phyloP scores from a whole-genome alignment of 2,113 vertebrate species.

The Serinus canaria region DNA sequence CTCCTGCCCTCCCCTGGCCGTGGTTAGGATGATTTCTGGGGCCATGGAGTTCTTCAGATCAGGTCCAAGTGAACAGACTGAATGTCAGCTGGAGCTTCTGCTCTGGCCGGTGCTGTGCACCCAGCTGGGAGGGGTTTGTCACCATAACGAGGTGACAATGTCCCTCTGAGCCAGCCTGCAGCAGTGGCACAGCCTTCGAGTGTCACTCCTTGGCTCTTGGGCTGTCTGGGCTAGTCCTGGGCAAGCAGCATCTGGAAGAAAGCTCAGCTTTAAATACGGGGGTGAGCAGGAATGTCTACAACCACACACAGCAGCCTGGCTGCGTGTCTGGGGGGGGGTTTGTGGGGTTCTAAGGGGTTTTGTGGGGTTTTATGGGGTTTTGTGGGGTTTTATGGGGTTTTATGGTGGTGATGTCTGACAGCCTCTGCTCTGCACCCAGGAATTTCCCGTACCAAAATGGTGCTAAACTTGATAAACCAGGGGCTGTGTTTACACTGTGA shows the following conservation, averaged over 20 bases:
- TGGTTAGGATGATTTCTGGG: background rate
- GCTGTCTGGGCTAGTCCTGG: background rate
- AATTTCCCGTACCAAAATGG: background rate
- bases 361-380: background rate
- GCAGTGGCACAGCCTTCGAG: background rate
- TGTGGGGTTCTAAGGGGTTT: background rate
- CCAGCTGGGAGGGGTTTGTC: background rate
- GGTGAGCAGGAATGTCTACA: rapidly evolving
- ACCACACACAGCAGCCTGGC: background rate
- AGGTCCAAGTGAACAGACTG: background rate
- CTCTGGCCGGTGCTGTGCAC: background rate
- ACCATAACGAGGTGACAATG: background rate
- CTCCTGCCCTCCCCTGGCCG: background rate
- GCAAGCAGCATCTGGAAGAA: background rate
- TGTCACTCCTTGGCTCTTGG: background rate
- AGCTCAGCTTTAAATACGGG: background rate
- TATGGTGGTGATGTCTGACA: background rate
- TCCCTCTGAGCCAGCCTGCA: background rate
- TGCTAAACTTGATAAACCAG: background rate
- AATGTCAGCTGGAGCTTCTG: background rate
- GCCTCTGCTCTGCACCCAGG: background rate
- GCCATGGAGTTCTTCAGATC: rapidly evolving
- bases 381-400: background rate
- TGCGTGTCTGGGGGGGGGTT: background rate
- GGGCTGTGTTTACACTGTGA: background rate